Evolutionary conservation across 2,888 invertebrate genomes (phyloP), one percentile per base, ranked within the genome.

Genomic region (Plemyria rubiginata): DNA sequence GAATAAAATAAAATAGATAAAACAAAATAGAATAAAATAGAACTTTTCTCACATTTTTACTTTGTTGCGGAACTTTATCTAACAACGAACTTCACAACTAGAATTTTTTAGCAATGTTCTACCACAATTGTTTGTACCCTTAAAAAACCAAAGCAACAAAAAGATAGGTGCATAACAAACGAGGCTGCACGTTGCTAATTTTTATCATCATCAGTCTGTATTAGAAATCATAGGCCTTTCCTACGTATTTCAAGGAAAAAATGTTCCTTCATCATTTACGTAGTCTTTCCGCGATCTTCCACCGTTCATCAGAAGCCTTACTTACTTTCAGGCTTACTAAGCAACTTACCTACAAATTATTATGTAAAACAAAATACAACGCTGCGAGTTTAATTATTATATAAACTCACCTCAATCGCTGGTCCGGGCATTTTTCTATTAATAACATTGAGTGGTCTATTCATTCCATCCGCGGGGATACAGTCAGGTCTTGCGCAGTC

Each of bases 351-450:
- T 29, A 4, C 29, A 29, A 8, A 1, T 22, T 22, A 22, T 2
- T 22, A 22, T 22, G 2, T 22, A 22, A 22, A 22, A 22, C 22
- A 22, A 22, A 22, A n/a, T 1, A 22, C 22, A 22, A 2, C 3
- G 1, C 22, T 22, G 22, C 22, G 3, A 22, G 22, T 9, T n/a
- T 4, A 4, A n/a, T n/a, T n/a, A n/a, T n/a, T n/a, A n/a, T n/a
- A n/a, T n/a, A n/a, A 52, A 64, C 80, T 79, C 80, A 97, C 97
- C 94, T 98, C 96, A 56, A 98, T 95, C 0, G 95, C 85, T 0
- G 98, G 98, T 46, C 98, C 98, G 0, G 98, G 98, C 94, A 98
- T 94, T 89, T 96, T 95, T 70, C 98, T 94, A 88, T 98, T 98
- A 4, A 98, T 94, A 0, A 96, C 96, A 12, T 96, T 94, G 38